Conservation (phyloP, 1,140 invertebrate species). For the Drosophila murphyi region DNA sequence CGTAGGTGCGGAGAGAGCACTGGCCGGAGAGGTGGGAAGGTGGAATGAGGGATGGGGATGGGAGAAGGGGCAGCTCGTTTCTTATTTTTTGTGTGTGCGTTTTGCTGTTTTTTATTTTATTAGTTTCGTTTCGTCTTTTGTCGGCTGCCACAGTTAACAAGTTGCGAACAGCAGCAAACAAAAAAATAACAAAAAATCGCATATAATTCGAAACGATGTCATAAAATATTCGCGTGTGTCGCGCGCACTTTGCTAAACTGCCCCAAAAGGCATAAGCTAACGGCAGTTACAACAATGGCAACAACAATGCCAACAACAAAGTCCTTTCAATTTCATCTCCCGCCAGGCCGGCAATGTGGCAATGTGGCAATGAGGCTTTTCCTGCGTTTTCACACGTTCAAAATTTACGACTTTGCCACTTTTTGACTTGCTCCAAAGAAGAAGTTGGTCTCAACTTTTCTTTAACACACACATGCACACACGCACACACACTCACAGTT, state of each 20-base stretch:
- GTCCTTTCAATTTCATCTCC: constrained; percentile 66
- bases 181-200: constrained; percentile 40
- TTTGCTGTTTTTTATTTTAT: constrained; percentile 43
- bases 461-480: constrained; percentile 20
- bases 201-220: constrained; percentile 74
- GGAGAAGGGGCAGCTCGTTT: constrained; percentile 73
- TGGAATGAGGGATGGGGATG: constrained; percentile 37
- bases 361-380: constrained; percentile 79
- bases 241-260: constrained; percentile 57
- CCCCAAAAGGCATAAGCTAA: constrained; percentile 52
- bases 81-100: constrained; percentile 47
- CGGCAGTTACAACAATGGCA: constrained; percentile 48
- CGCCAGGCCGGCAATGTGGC: constrained; percentile 71
- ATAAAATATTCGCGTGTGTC: constrained; percentile 79
- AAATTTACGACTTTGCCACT: constrained; percentile 73
- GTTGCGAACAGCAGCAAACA: constrained; percentile 54
- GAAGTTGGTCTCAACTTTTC: constrained; percentile 44
- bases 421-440: constrained; percentile 30
- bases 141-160: constrained; percentile 65
- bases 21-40: constrained; percentile 45
- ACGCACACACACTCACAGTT: constrained; percentile 16
- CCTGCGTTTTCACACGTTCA: constrained; percentile 81
- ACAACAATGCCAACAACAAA: constrained; percentile 65
- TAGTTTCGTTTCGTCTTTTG: constrained; percentile 62
- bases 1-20: constrained; percentile 1